These are phyloP conservation scores for Cephus pygmeus DNA, from an alignment of 2,888 invertebrate genomes.

Conservation along the genomic window DNA sequence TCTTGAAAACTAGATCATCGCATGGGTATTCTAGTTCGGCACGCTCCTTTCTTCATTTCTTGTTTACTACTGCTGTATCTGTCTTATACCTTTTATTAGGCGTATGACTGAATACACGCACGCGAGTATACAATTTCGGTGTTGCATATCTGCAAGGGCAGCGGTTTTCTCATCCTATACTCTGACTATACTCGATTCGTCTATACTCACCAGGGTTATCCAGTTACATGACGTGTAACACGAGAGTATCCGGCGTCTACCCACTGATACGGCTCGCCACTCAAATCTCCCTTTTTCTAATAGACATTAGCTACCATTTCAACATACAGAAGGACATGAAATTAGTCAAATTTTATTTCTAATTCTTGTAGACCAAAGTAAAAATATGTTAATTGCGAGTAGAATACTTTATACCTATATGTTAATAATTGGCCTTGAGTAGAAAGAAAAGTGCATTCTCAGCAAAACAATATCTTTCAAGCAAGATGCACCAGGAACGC, in stretches of 20 bases:
- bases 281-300: slow-evolving; percentile 4
- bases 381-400: background rate
- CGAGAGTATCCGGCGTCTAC: background rate
- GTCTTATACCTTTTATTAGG: background rate
- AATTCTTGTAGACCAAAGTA: background rate
- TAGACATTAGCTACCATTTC: background rate
- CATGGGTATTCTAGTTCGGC: background rate
- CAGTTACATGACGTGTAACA: slow-evolving; percentile 1
- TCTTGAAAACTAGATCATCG: background rate
- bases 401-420: background rate
- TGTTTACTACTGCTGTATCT: background rate
- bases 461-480: background rate
- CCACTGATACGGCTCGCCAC: slow-evolving; percentile 5
- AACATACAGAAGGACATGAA: background rate
- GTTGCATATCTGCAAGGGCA: slow-evolving; percentile 5
- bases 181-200: background rate
- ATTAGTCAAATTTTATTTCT: background rate
- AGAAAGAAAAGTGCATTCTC: background rate
- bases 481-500: background rate
- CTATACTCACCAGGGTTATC: slow-evolving; percentile 2
- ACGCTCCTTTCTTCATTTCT: background rate
- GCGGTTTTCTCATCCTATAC: slow-evolving; percentile 2
- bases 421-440: background rate
- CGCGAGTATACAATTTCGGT: background rate
- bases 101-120: background rate